Evolutionary conservation across 1,140 invertebrate species (phyloP).

Genomic region (Branchinecta lynchi): DNA sequence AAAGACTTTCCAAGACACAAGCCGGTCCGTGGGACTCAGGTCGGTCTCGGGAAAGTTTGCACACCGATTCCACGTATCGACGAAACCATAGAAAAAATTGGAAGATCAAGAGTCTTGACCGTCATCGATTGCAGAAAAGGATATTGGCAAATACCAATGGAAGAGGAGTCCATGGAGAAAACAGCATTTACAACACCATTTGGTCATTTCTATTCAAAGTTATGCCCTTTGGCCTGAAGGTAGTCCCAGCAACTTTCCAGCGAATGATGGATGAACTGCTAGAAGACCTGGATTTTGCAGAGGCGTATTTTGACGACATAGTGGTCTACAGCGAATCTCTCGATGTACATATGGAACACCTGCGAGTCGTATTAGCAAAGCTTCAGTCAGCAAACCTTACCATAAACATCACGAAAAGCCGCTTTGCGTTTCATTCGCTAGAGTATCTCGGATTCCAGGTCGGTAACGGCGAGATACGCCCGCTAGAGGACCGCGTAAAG

Average conservation of each 20-base stretch:
- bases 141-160: neutral
- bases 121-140: neutral
- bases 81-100: too few relatives aligned
- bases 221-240: neutral
- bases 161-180: neutral
- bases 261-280: neutral
- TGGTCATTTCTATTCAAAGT: neutral
- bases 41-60: too few relatives aligned
- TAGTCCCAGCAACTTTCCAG: constrained; percentile 4
- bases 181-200: neutral
- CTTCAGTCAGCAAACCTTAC: too few relatives aligned
- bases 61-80: too few relatives aligned
- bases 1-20: too few relatives aligned
- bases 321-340: neutral
- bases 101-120: neutral
- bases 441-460: too few relatives aligned
- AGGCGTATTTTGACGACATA: neutral
- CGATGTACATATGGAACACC: neutral
- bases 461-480: too few relatives aligned
- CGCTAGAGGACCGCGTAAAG: too few relatives aligned
- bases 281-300: neutral
- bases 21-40: too few relatives aligned
- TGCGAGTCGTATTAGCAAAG: too few relatives aligned
- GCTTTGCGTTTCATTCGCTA: too few relatives aligned
- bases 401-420: too few relatives aligned